These are phyloP conservation scores for Papilio aristodemus DNA, from an alignment of 1,140 invertebrate species.

Conservation along the genomic window DNA sequence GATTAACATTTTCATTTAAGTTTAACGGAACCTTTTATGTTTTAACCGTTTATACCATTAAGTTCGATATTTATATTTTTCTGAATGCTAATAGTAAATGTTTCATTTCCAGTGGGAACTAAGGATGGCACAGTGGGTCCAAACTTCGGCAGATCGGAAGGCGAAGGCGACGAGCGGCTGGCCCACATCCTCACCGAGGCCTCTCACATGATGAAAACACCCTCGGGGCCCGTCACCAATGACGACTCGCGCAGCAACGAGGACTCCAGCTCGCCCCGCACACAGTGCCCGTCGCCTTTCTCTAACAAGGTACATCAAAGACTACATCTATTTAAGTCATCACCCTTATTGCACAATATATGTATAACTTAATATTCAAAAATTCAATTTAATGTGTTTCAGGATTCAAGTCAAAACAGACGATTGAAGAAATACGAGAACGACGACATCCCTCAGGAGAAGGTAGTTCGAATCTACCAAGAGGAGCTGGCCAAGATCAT, in stretches of 20 bases:
- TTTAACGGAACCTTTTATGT: background rate
- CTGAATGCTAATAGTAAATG: slow-evolving; percentile 33
- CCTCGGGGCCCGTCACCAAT: slow-evolving; percentile 63
- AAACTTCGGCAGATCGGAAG: slow-evolving; percentile 85
- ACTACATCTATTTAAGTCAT: background rate
- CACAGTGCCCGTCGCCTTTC: slow-evolving; percentile 87
- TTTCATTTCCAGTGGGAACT: slow-evolving; percentile 83
- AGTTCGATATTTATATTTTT: too few relatives aligned
- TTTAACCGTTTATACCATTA: too few relatives aligned
- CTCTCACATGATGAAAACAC: slow-evolving; percentile 85
- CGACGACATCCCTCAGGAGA: slow-evolving; percentile 97
- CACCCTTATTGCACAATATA: too few relatives aligned
- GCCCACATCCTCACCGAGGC: slow-evolving; percentile 96
- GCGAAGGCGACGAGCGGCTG: slow-evolving; percentile 94
- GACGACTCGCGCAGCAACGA: slow-evolving; percentile 87
- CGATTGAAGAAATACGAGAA: slow-evolving; percentile 93
- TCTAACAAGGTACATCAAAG: slow-evolving; percentile 80
- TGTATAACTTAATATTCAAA: too few relatives aligned
- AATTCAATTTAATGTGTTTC: slow-evolving; percentile 41
- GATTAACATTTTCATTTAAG: background rate
- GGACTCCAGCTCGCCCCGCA: slow-evolving; percentile 90
- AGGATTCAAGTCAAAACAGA: slow-evolving; percentile 85
- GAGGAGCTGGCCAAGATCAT: slow-evolving; percentile 97
- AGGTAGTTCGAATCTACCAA: slow-evolving; percentile 97
- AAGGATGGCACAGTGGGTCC: slow-evolving; percentile 89